These are phyloP conservation scores for Galerucella nymphaeae DNA, from an alignment of 2,888 invertebrate genomes.

Conservation along the genomic window DNA sequence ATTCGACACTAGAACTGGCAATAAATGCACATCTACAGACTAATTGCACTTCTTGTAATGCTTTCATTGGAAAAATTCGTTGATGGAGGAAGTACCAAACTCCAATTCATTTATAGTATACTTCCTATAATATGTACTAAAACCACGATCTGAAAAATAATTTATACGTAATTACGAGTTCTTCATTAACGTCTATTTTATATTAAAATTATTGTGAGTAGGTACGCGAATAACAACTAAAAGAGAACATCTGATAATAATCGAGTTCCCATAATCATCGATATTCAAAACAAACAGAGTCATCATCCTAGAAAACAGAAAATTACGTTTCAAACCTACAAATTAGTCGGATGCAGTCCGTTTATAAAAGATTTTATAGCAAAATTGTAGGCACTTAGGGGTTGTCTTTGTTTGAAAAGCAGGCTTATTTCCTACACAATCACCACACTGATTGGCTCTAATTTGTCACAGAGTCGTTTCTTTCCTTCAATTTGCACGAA, in stretches of 20 bases:
- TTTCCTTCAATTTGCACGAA: conserved; percentile 39
- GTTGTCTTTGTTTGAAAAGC: conserved; percentile 28
- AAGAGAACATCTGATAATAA: conserved; percentile 15
- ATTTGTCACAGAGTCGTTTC: conserved; percentile 33
- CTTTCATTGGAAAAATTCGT: too few species aligned
- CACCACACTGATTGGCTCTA: conserved; percentile 37
- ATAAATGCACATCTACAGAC: too few species aligned
- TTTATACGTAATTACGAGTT: too few species aligned
- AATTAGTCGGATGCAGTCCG: conserved; percentile 24
- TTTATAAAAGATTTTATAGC: conserved; percentile 35
- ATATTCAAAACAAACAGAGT: conserved; percentile 28
- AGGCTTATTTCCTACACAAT: conserved; percentile 36
- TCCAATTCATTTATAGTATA: too few species aligned
- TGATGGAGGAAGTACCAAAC: too few species aligned
- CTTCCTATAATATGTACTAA: too few species aligned
- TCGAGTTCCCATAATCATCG: conserved; percentile 11
- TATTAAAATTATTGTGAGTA: not conserved
- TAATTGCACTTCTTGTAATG: too few species aligned
- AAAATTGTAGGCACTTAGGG: conserved; percentile 35
- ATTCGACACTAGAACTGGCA: too few species aligned
- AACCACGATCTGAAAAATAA: too few species aligned
- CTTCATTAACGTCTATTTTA: not conserved
- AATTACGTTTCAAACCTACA: conserved; percentile 14
- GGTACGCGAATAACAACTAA: not conserved
- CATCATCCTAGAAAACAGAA: conserved; percentile 19